Percentiles rank a stretch among this genome's conserved stretches.
These are phyloP conservation scores for Heliconius congener DNA, from an alignment of 1,140 invertebrate species.

Conservation along the genomic window DNA sequence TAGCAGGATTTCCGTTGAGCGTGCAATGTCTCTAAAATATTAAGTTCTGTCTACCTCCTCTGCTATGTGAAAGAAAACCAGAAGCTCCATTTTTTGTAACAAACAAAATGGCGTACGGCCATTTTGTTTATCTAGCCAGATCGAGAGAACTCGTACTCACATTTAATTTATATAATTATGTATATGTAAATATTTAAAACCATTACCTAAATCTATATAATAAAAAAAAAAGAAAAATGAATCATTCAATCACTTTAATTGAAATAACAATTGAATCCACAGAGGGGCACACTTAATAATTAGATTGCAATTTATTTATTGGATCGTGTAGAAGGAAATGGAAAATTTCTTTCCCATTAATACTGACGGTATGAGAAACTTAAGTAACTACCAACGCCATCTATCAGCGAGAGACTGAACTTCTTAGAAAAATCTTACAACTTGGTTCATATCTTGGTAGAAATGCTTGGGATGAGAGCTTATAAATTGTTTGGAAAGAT, in stretches of 20 bases:
- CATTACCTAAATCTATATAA: too few relatives aligned
- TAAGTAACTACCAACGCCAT: conserved; percentile 12
- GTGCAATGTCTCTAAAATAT: too few relatives aligned
- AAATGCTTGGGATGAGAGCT: neutral
- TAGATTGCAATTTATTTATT: conserved; percentile 21
- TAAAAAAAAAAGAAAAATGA: too few relatives aligned
- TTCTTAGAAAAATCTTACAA: conserved; percentile 13
- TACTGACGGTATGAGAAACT: neutral
- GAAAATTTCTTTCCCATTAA: conserved; percentile 21
- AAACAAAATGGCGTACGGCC: too few relatives aligned
- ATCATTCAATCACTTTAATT: neutral
- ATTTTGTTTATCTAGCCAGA: too few relatives aligned
- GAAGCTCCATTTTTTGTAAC: too few relatives aligned
- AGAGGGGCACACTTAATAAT: conserved; percentile 3
- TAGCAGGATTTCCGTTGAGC: too few relatives aligned
- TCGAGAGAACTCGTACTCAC: too few relatives aligned
- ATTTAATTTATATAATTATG: too few relatives aligned
- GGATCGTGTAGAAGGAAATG: conserved; percentile 20
- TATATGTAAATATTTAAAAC: too few relatives aligned
- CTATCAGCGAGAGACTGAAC: neutral
- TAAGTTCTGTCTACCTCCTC: too few relatives aligned
- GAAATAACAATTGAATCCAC: conserved; percentile 13
- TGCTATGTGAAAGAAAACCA: too few relatives aligned
- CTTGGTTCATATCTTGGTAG: conserved; percentile 4
- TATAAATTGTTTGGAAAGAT: neutral